Percentiles rank a stretch among this genome's conserved stretches.
These are phyloP conservation scores for Penaeus monodon DNA, from an alignment of 2,888 invertebrate genomes.

Conservation along the genomic window DNA sequence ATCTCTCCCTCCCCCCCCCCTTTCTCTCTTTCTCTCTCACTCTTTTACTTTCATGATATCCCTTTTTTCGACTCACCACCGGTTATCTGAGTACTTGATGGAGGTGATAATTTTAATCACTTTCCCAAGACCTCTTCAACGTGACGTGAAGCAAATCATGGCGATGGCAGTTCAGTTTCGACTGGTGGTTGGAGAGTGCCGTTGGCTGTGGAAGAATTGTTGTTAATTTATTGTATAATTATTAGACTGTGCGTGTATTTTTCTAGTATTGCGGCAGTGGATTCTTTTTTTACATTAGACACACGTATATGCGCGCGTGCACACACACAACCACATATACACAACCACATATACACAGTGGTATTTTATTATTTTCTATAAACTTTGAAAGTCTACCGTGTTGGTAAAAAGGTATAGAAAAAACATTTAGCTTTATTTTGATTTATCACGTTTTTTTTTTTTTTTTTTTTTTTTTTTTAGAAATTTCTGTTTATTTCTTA, in stretches of 20 bases:
- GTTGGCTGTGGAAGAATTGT: background rate
- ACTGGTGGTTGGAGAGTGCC: background rate
- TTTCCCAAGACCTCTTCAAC: background rate
- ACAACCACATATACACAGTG: conserved; percentile 14
- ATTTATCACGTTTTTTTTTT: no score
- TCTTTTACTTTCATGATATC: background rate
- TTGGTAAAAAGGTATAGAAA: no score
- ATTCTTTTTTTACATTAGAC: no score
- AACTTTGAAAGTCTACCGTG: background rate
- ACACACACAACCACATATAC: conserved; percentile 25
- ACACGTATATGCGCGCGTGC: background rate
- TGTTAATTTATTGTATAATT: no score
- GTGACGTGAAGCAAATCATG: background rate
- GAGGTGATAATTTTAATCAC: background rate
- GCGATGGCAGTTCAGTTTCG: background rate
- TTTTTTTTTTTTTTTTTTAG: no score
- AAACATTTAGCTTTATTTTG: no score
- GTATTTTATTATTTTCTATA: background rate
- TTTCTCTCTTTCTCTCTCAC: no score
- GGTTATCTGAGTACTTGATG: background rate
- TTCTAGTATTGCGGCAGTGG: background rate
- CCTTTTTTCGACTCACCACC: background rate
- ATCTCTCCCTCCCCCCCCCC: background rate
- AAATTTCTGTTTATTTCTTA: no score
- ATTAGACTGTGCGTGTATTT: background rate